Conservation (phyloP, 2,888 invertebrate species). For the Tigriopus californicus region DNA sequence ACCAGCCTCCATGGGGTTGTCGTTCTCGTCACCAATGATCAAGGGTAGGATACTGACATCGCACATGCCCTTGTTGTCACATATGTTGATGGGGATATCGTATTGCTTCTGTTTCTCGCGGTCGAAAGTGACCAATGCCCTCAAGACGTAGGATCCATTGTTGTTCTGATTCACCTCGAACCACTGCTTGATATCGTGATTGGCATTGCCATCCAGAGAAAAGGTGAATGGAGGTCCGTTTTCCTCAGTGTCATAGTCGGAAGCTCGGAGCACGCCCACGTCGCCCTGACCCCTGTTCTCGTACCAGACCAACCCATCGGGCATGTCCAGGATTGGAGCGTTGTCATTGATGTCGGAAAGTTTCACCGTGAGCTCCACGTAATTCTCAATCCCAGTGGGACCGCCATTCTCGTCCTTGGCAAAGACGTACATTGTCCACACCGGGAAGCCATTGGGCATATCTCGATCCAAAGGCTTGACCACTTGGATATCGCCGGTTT, state of each 20-base stretch:
- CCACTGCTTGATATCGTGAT: constrained; percentile 45
- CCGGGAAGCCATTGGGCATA: constrained; percentile 60
- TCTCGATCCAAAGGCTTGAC: constrained; percentile 51
- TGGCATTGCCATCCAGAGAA: constrained; percentile 42
- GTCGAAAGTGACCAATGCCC: constrained; percentile 56
- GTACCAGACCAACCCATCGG: constrained; percentile 60
- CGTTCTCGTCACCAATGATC: constrained; percentile 84
- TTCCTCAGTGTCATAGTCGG: constrained; percentile 16
- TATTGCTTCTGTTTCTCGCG: constrained; percentile 72
- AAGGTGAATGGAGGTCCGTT: constrained; percentile 74
- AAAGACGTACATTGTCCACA: constrained; percentile 45
- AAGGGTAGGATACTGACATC: constrained; percentile 69
- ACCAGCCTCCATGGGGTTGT: constrained; percentile 71
- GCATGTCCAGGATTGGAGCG: constrained; percentile 62
- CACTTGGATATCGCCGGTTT: constrained; percentile 30
- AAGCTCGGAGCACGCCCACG: constrained; percentile 8
- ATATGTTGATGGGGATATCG: constrained; percentile 67
- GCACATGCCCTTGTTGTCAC: constrained; percentile 55
- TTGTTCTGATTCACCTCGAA: constrained; percentile 24
- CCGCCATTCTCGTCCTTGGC: constrained; percentile 34
- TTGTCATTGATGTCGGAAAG: constrained; percentile 78
- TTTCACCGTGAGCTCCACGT: constrained; percentile 43
- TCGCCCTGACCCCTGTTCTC: constrained; percentile 52
- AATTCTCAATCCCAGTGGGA: constrained; percentile 39
- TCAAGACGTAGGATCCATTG: constrained; percentile 31